These are phyloP conservation scores for Elgaria multicarinata DNA, from an alignment of 2,113 vertebrate species.

Conservation along the genomic window DNA sequence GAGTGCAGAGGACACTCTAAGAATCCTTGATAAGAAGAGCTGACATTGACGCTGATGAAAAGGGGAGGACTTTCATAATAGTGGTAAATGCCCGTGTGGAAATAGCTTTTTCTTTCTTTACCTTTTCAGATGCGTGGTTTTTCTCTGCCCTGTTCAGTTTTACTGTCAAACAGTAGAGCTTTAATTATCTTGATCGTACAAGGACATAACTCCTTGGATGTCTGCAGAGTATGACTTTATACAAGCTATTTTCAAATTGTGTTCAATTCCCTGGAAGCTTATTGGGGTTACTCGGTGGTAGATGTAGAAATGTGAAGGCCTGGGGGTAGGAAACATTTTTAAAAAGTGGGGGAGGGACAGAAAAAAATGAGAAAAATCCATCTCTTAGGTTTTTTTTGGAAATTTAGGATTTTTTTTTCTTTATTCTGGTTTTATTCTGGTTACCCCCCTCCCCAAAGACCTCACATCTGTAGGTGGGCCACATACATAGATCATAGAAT, in stretches of 20 bases:
- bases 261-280: background rate
- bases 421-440: too few species aligned
- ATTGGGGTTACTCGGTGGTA: too few species aligned
- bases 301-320: background rate
- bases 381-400: too few species aligned
- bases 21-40: constrained; percentile 30
- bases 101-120: background rate
- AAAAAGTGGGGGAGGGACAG: too few species aligned
- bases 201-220: background rate
- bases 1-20: constrained; percentile 1
- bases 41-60: background rate
- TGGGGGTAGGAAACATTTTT: too few species aligned
- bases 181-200: background rate
- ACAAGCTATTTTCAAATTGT: background rate
- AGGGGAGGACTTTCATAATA: background rate
- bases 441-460: too few species aligned
- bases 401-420: too few species aligned
- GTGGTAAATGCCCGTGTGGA: fast-evolving
- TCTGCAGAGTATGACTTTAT: background rate
- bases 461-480: too few species aligned
- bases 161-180: background rate
- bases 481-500: too few species aligned
- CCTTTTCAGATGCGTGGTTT: background rate
- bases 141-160: background rate
- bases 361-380: too few species aligned